Percentiles rank a stretch among this genome's conserved stretches.
Evolutionary conservation across 1,140 invertebrate genomes (phyloP).

Genomic region (Belonocnema kinseyi): DNA sequence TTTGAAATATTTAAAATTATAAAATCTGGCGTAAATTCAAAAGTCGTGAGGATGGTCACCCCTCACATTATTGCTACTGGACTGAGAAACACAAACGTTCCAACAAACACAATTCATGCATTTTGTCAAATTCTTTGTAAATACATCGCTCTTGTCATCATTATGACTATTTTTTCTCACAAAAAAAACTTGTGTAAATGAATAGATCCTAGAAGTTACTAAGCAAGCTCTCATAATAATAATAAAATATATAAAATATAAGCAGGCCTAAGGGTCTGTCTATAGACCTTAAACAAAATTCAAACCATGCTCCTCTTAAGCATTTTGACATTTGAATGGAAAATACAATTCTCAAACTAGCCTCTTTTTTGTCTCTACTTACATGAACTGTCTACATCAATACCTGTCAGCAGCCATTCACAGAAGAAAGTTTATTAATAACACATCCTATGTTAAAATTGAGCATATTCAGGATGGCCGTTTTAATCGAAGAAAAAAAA

Average conservation of each 20-base stretch:
- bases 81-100: neutral
- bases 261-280: neutral
- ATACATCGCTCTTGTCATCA: no score
- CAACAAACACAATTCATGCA: constrained; percentile 13
- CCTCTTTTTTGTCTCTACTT: constrained; percentile 70
- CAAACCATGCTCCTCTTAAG: constrained; percentile 51
- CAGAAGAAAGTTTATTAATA: constrained; percentile 73
- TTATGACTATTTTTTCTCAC: no score
- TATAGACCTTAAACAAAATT: constrained; percentile 41
- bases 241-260: neutral
- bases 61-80: no score
- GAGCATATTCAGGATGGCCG: neutral
- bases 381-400: constrained; percentile 77
- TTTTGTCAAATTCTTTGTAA: neutral
- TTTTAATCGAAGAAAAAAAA: no score
- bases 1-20: no score
- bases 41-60: no score
- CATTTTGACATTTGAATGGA: constrained; percentile 47
- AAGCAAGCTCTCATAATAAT: no score
- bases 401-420: constrained; percentile 74
- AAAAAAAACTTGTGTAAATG: no score
- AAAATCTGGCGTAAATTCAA: no score
- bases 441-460: constrained; percentile 31
- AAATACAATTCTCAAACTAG: constrained; percentile 58
- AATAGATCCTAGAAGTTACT: no score